Evolutionary conservation across 2,888 invertebrate species (phyloP).

Genomic region (Erynnis tages): DNA sequence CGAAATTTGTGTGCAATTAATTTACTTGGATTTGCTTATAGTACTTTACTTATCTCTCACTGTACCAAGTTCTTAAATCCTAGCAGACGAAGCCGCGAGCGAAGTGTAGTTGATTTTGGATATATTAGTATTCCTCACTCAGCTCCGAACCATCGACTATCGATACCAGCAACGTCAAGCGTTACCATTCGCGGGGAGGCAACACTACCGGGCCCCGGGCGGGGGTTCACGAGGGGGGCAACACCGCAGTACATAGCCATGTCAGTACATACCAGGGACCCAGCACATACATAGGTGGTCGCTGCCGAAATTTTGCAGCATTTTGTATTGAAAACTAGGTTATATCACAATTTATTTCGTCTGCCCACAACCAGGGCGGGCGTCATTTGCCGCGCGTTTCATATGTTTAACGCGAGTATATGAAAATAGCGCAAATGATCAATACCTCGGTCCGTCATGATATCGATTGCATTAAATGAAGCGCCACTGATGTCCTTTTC

Average conservation of each 20-base stretch:
- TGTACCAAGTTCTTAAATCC: no score
- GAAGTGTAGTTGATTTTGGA: no score
- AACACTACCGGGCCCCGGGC: conserved; percentile 57
- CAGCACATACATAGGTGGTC: conserved; percentile 59
- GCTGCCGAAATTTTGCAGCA: conserved; percentile 79
- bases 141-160: conserved; percentile 49
- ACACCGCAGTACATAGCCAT: conserved; percentile 68
- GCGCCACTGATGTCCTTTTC: no score
- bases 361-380: conserved; percentile 32
- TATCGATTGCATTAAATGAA: no score
- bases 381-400: conserved; percentile 22
- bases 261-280: conserved; percentile 66
- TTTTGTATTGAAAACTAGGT: conserved; percentile 80
- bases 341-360: conserved; percentile 70
- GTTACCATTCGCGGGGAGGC: conserved; percentile 70
- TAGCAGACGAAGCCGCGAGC: no score
- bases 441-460: no score
- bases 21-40: no score
- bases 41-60: no score
- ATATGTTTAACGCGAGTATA: not conserved
- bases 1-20: no score
- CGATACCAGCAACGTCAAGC: conserved; percentile 57
- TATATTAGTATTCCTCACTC: conserved; percentile 14
- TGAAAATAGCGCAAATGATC: not conserved
- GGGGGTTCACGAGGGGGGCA: conserved; percentile 53